Evolutionary conservation across 2,113 vertebrate genomes (phyloP).

Genomic region (Percina caprodes): DNA sequence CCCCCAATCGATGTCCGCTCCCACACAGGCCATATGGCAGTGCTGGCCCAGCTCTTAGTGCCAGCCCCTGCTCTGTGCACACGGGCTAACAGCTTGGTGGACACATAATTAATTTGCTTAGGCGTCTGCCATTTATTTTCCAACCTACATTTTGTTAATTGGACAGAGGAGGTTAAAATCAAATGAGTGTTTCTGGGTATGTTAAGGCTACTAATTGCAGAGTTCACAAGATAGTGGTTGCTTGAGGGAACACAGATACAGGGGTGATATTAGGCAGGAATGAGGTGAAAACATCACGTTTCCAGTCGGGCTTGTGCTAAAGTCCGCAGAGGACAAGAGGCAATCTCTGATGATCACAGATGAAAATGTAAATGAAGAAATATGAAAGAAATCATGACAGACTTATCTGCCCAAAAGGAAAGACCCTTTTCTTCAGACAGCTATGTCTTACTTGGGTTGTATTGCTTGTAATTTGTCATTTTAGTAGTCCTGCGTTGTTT

Average conservation of each 20-base stretch:
- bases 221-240: conserved; percentile 61
- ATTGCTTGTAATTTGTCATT: conserved; percentile 31
- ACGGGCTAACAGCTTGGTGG: conserved; percentile 84
- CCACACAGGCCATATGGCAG: conserved; percentile 83
- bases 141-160: conserved; percentile 87
- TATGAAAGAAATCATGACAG: conserved; percentile 11
- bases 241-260: conserved; percentile 53
- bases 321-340: conserved; percentile 32
- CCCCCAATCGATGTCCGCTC: conserved; percentile 70
- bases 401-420: not conserved
- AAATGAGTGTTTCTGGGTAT: conserved; percentile 77
- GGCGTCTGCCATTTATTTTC: conserved; percentile 87
- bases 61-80: conserved; percentile 75
- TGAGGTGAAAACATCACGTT: conserved; percentile 58
- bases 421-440: not conserved
- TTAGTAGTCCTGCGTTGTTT: conserved; percentile 61
- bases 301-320: conserved; percentile 32
- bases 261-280: conserved; percentile 47
- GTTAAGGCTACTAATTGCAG: conserved; percentile 77
- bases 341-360: conserved; percentile 41
- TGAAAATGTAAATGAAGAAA: conserved; percentile 6
- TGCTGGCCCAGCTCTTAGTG: conserved; percentile 71
- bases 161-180: conserved; percentile 83
- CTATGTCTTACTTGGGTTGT: conserved; percentile 14
- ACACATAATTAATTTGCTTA: conserved; percentile 87